Conservation (phyloP, 1,140 invertebrate genomes). For the Amyelois transitella region DNA sequence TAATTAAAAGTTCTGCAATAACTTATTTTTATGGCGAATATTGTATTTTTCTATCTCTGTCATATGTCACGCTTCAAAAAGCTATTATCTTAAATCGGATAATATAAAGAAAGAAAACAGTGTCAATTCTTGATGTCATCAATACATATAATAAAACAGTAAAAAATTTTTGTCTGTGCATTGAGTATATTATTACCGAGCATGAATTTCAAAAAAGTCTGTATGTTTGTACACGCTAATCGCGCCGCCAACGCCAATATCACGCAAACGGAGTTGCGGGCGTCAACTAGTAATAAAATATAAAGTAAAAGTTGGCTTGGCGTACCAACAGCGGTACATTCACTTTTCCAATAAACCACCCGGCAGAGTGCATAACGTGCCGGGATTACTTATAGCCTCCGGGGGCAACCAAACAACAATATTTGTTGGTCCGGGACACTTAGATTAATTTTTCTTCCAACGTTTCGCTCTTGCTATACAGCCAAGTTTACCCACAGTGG, state of each 20-base stretch:
- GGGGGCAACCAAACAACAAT: slow-evolving; percentile 59
- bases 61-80: not conserved
- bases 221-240: no score
- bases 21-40: no score
- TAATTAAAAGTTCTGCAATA: slow-evolving; percentile 1
- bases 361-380: slow-evolving; percentile 60
- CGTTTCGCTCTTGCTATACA: slow-evolving; percentile 44
- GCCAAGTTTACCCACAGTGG: slow-evolving; percentile 4
- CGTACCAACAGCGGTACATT: slow-evolving; percentile 23
- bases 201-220: no score
- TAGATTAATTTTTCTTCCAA: slow-evolving; percentile 66
- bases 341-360: slow-evolving; percentile 61
- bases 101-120: not conserved
- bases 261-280: no score
- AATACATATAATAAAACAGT: no score
- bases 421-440: slow-evolving; percentile 59
- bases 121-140: no score
- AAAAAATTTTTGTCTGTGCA: no score
- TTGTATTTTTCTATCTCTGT: no score
- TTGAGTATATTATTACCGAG: no score
- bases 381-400: slow-evolving; percentile 62
- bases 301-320: not conserved
- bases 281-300: not conserved
- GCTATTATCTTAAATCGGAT: not conserved
- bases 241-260: no score